These are phyloP conservation scores for Hipposideros larvatus DNA, from an alignment of 2,797 vertebrate species.

Conservation along the genomic window DNA sequence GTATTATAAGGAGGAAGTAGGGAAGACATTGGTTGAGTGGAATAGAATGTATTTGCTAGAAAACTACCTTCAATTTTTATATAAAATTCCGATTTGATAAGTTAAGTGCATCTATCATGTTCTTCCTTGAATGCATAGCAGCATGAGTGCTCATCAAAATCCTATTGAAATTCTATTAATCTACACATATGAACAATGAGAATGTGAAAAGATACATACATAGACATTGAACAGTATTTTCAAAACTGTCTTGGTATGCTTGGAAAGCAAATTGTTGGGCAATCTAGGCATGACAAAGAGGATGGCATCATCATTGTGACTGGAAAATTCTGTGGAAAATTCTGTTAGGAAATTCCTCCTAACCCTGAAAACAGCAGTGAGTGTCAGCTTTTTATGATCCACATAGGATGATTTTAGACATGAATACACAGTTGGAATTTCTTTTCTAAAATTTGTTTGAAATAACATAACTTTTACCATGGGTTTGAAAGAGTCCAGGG, in stretches of 20 bases:
- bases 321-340: background rate
- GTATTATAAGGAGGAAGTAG: background rate
- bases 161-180: background rate
- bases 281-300: background rate
- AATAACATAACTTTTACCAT: background rate
- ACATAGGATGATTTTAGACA: background rate
- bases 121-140: background rate
- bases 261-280: background rate
- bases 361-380: background rate
- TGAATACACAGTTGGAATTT: background rate
- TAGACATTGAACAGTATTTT: background rate
- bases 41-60: background rate
- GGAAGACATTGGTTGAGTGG: background rate
- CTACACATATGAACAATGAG: background rate
- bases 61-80: background rate
- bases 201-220: background rate
- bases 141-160: background rate
- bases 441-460: background rate
- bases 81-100: background rate
- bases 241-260: background rate
- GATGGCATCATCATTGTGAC: background rate
- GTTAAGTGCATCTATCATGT: background rate
- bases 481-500: background rate
- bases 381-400: background rate
- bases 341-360: background rate